These are phyloP conservation scores for Scolopax mira DNA, from an alignment of 2,113 vertebrate genomes.

Conservation along the genomic window DNA sequence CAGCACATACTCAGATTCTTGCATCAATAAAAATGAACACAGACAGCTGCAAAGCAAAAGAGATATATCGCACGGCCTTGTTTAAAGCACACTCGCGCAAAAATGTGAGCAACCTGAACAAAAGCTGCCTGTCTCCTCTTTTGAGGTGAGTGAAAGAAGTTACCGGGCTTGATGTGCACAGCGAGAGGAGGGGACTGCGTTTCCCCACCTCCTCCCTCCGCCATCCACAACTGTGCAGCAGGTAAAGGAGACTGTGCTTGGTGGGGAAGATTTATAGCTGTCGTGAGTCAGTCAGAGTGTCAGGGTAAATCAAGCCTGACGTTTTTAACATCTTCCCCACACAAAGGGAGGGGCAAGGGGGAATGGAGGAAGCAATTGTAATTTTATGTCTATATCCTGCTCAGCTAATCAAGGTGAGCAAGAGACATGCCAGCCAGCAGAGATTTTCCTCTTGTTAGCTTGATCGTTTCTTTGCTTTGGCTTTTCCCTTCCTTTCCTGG, in stretches of 20 bases:
- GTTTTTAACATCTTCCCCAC: slow-evolving; percentile 67
- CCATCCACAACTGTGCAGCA: neutral
- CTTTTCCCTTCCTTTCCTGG: neutral
- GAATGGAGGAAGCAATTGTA: slow-evolving; percentile 65
- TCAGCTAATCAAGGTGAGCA: slow-evolving; percentile 70
- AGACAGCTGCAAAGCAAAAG: neutral
- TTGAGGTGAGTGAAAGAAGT: neutral
- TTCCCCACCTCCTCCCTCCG: neutral
- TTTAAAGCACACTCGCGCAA: neutral
- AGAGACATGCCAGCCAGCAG: slow-evolving; percentile 52
- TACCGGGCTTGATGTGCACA: neutral
- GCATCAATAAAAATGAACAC: slow-evolving; percentile 38
- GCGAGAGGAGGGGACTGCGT: neutral
- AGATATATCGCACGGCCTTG: neutral
- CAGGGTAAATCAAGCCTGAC: slow-evolving; percentile 75
- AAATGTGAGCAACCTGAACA: neutral
- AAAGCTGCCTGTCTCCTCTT: slow-evolving; percentile 21
- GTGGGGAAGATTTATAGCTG: slow-evolving; percentile 65
- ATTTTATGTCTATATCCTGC: slow-evolving; percentile 77
- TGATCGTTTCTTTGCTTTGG: slow-evolving; percentile 35
- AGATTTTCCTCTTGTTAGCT: slow-evolving; percentile 63
- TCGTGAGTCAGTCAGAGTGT: slow-evolving; percentile 66
- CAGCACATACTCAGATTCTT: neutral
- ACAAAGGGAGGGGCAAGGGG: neutral
- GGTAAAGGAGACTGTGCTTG: slow-evolving; percentile 51